These are phyloP conservation scores for Drosophila ambigua DNA, from an alignment of 1,140 invertebrate genomes.

Conservation along the genomic window DNA sequence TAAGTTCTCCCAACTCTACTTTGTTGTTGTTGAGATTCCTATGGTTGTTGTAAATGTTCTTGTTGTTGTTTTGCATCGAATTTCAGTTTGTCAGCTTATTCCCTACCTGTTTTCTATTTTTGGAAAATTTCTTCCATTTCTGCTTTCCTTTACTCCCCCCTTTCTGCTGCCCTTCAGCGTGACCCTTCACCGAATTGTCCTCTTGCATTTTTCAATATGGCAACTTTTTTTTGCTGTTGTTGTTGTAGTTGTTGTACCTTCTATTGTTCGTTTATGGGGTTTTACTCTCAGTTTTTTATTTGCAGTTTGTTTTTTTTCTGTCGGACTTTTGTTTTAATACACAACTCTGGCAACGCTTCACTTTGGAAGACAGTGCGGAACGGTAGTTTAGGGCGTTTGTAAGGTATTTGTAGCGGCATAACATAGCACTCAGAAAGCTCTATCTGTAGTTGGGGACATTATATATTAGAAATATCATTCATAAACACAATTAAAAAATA, in stretches of 20 bases:
- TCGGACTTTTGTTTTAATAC: constrained; percentile 69
- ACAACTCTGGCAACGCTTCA: constrained; percentile 42
- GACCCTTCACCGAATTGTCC: constrained; percentile 15
- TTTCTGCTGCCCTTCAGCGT: no score
- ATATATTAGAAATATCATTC: no score
- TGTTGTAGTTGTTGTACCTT: constrained; percentile 13
- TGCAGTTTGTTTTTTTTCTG: constrained; percentile 31
- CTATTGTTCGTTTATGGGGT: constrained; percentile 19
- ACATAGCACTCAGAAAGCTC: no score
- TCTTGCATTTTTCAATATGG: constrained; percentile 48
- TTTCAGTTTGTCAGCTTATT: constrained; percentile 61
- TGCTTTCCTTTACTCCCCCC: not conserved
- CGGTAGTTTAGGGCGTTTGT: not conserved
- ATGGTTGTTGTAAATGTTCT: constrained; percentile 7
- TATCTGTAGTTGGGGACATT: no score
- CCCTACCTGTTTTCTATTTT: constrained; percentile 7
- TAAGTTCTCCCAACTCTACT: constrained; percentile 5
- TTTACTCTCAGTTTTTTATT: constrained; percentile 28
- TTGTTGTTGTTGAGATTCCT: constrained; percentile 28
- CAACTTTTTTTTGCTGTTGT: constrained; percentile 33
- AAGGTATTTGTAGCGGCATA: no score
- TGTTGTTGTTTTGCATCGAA: constrained; percentile 59
- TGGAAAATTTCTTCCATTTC: not conserved
- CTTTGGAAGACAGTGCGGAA: constrained; percentile 25
- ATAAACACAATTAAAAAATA: no score